Evolutionary conservation across 2,797 vertebrate species (phyloP), one percentile per base, ranked within the genome.

Genomic region (Cheirogaleus major): DNA sequence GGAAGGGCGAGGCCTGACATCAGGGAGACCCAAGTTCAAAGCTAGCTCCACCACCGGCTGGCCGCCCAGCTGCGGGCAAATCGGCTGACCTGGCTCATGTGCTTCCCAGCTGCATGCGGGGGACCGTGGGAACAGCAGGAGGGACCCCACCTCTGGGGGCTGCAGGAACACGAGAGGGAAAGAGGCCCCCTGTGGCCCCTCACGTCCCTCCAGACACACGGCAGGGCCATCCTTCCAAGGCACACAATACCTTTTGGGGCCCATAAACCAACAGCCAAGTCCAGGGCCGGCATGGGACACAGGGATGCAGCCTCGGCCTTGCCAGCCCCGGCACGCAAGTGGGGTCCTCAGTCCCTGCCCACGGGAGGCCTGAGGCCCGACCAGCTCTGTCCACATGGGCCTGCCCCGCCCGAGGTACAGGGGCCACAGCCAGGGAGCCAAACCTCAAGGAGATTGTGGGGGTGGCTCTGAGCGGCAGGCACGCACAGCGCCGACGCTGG

Each of bases 171-270:
- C 0, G 3, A 13, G 43, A n/a, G 63, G 63, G 15, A 27, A 61
- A 38, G 69, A 14, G n/a, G 69, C 25, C 30, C 0, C 32, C 0
- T n/a, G n/a, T 1, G 12, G 78, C 50, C 14, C 85, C 76, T 41
- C 2, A 22, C 48, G 5, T 2, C 87, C 15, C 72, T 67, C 41
- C 43, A 3, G 69, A 69, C 72, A 50, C 85, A 89, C 65, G 72
- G 72, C 14, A 4, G 61, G 27, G 35, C n/a, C 80, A 45, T 75
- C 95, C 93, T 81, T 89, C 63, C 15, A 0, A 67, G 52, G 12
- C 91, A 91, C 85, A 83, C 27, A 45, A 50, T 4, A 30, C 43
- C 90, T 79, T 90, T 72, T 82, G 88, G 90, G 72, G 80, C 75
- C 70, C n/a, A 3, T 5, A 11, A 13, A 55, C 81, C 80, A 57